phyloP scores from a whole-genome alignment of 2,888 invertebrate species.

The Ephialtes manifestator region DNA sequence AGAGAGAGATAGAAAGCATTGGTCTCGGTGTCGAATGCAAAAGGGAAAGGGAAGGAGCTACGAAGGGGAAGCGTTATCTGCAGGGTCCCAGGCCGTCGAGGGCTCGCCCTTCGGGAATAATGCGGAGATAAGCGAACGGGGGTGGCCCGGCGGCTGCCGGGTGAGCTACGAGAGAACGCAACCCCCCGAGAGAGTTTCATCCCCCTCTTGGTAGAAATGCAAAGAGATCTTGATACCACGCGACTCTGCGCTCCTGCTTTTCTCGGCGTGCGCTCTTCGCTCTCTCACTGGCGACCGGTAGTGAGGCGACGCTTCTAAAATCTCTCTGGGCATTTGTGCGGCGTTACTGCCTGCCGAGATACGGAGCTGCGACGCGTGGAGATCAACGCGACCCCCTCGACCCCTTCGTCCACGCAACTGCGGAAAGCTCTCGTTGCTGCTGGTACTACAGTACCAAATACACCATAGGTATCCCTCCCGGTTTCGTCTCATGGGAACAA shows the following conservation, averaged over 20 bases:
- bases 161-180: constrained; percentile 74
- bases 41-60: constrained; percentile 29
- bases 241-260: constrained; percentile 72
- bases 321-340: constrained; percentile 71
- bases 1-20: neutral
- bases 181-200: constrained; percentile 74
- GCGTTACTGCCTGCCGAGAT: constrained; percentile 52
- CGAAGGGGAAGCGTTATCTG: constrained; percentile 83
- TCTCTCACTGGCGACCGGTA: neutral
- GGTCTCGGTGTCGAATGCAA: neutral
- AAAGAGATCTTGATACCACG: constrained; percentile 85
- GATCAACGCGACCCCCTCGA: constrained; percentile 40
- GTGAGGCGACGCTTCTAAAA: constrained; percentile 47
- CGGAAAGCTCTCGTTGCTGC: constrained; percentile 4
- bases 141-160: constrained; percentile 14
- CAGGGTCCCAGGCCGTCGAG: constrained; percentile 84
- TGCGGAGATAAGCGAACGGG: constrained; percentile 82
- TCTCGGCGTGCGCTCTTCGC: neutral
- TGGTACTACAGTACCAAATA: neutral
- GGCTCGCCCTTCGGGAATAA: constrained; percentile 85
- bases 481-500: constrained; percentile 75
- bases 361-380: constrained; percentile 43
- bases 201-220: constrained; percentile 81
- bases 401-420: constrained; percentile 27
- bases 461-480: constrained; percentile 42